Base-by-base conservation (phyloP, 2,797 vertebrate genomes). In the Rachycentron canadum region DNA sequence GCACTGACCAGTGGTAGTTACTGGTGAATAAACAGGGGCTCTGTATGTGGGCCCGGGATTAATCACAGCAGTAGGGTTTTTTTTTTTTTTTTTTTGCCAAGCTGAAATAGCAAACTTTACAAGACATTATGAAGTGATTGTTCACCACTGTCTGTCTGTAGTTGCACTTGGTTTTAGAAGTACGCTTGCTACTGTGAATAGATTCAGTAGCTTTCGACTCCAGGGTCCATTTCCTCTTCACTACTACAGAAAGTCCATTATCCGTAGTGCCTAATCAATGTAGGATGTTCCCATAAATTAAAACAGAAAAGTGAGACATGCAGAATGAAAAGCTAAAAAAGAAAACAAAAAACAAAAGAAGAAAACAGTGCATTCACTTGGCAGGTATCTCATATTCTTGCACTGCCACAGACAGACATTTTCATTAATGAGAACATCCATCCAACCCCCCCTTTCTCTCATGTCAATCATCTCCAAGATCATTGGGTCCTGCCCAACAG, bases 231-330 rank as follows among this genome's bases (percentile, higher is more conserved):
- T 21, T 55, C 40, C 59, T 76, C 59, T 34, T 63, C 50, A 30
- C 63, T 73, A 70, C 85, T 78, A 84, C 77, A 78, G 64, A 32
- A 73, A 82, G 43, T 63, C 58, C 49, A 23, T 76, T 60, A 43
- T 79, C 53, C 59, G n/a, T 34, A 70, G 84, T 90, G 85, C 91
- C 79, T 90, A 86, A 91, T 85, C 60, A 76, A 89, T 59, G 71
- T 61, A 52, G 65, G 92, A 93, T 77, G 71, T 86, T 75, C 86
- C 74, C 77, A 91, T 85, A 81, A 80, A 73, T 66, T 36, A 70
- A 81, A 90, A 86, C 78, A 79, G 76, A 73, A 88, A 85, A 91
- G 88, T 87, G 89, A 93, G 78, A 89, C 94, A 93, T 93, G 94
- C 95, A 93, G 72, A 88, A 76, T 43, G 72, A 89, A 94, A 90